Percentiles rank a stretch among this genome's conserved stretches.
Conservation (phyloP, 2,888 invertebrate species). For the Hoplodrina blanda region DNA sequence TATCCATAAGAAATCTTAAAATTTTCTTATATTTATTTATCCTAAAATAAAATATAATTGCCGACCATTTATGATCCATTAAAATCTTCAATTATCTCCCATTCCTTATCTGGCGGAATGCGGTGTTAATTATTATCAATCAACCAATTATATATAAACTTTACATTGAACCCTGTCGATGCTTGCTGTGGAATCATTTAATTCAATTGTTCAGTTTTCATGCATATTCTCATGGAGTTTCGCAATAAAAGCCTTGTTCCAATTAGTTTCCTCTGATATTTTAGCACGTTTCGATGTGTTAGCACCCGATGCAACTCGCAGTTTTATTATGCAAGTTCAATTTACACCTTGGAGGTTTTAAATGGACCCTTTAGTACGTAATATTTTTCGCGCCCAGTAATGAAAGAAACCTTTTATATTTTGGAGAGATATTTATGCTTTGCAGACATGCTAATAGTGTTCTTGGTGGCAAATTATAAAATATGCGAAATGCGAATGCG, state of each 20-base stretch:
- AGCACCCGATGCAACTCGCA: conserved; percentile 70
- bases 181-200: conserved; percentile 60
- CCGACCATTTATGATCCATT: conserved; percentile 49
- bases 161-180: conserved; percentile 61
- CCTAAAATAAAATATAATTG: conserved; percentile 40
- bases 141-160: conserved; percentile 60
- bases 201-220: conserved; percentile 77
- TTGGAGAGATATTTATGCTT: conserved; percentile 15
- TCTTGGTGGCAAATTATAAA: conserved; percentile 10
- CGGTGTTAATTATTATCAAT: conserved; percentile 59
- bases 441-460: conserved; percentile 17
- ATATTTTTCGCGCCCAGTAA: conserved; percentile 31
- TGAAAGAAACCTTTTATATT: conserved; percentile 19
- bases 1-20: neutral
- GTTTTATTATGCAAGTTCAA: conserved; percentile 76
- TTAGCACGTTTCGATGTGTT: conserved; percentile 81
- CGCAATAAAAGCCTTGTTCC: conserved; percentile 85
- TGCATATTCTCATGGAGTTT: conserved; percentile 79
- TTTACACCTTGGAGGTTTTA: conserved; percentile 58
- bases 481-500: too few species aligned
- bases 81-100: conserved; percentile 45
- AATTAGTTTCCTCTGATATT: conserved; percentile 79
- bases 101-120: conserved; percentile 45
- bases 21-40: conserved; percentile 34
- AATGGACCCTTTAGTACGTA: conserved; percentile 38